Evolutionary conservation across 2,797 vertebrate species (phyloP).

Genomic region (Halcyon smyrnensis): DNA sequence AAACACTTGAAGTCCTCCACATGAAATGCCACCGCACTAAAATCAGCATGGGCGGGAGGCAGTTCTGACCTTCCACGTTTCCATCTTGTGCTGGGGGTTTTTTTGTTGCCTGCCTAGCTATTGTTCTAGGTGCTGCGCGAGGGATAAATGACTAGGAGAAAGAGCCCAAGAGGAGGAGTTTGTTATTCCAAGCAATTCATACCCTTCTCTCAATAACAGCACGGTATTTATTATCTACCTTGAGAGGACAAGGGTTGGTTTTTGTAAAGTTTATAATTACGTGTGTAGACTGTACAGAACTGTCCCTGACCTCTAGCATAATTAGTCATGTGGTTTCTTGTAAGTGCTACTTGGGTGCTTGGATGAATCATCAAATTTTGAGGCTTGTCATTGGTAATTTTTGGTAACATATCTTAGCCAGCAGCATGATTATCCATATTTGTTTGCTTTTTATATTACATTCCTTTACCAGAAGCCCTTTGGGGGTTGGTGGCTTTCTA

Average conservation of each 20-base stretch:
- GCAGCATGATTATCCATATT: not conserved
- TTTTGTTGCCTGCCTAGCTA: not conserved
- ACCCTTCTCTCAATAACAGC: not conserved
- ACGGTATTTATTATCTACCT: not conserved
- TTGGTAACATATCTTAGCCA: constrained; percentile 13
- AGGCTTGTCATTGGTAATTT: not conserved
- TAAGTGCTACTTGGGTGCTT: constrained; percentile 23
- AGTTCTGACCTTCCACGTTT: not conserved
- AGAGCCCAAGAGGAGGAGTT: not conserved
- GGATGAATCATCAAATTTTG: constrained; percentile 10
- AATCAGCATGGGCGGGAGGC: not conserved
- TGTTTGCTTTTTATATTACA: constrained; percentile 9
- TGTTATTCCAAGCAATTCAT: not conserved
- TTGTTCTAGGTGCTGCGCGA: not conserved
- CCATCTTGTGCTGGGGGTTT: rapidly evolving
- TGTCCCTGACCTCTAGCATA: constrained; percentile 17
- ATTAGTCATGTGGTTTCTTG: constrained; percentile 12
- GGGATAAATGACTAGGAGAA: not conserved
- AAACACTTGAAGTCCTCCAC: not conserved
- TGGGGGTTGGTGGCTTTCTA: not conserved
- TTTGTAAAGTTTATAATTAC: not conserved
- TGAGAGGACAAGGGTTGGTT: not conserved
- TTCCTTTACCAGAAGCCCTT: not conserved
- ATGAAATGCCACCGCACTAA: not conserved
- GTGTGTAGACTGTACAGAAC: not conserved